These are phyloP conservation scores for Anarrhichthys ocellatus DNA, from an alignment of 2,113 vertebrate species.

Conservation along the genomic window DNA sequence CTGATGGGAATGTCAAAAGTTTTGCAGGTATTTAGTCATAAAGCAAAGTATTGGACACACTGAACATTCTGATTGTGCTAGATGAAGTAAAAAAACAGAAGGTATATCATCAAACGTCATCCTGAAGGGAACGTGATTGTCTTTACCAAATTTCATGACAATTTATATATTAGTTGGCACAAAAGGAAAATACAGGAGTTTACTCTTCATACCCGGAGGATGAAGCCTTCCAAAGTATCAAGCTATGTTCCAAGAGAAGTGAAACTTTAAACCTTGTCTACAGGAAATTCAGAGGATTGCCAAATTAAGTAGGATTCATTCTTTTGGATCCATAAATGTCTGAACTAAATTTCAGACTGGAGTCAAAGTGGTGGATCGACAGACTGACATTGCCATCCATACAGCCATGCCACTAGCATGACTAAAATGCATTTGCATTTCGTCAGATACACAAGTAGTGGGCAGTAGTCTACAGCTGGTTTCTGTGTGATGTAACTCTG, in stretches of 20 bases:
- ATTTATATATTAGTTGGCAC: background rate
- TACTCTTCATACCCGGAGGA: background rate
- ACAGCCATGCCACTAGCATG: background rate
- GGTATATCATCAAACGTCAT: background rate
- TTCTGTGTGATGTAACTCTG: conserved; percentile 24
- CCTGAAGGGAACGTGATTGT: background rate
- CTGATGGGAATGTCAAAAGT: background rate
- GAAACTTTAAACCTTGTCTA: background rate
- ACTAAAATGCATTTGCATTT: conserved; percentile 1
- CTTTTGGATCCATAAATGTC: background rate
- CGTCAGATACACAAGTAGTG: background rate
- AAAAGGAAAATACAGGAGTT: background rate
- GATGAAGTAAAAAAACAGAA: background rate
- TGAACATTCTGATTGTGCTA: background rate
- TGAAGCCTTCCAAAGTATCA: background rate
- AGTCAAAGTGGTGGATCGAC: background rate
- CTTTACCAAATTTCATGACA: background rate
- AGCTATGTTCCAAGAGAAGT: background rate
- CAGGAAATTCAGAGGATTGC: background rate
- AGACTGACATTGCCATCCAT: background rate
- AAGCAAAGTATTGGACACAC: background rate
- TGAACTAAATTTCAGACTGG: background rate
- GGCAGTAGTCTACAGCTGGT: background rate
- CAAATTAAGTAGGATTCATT: background rate
- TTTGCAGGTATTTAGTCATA: background rate